Base-by-base conservation (phyloP, 2,113 vertebrate genomes). In the Agapornis roseicollis region DNA sequence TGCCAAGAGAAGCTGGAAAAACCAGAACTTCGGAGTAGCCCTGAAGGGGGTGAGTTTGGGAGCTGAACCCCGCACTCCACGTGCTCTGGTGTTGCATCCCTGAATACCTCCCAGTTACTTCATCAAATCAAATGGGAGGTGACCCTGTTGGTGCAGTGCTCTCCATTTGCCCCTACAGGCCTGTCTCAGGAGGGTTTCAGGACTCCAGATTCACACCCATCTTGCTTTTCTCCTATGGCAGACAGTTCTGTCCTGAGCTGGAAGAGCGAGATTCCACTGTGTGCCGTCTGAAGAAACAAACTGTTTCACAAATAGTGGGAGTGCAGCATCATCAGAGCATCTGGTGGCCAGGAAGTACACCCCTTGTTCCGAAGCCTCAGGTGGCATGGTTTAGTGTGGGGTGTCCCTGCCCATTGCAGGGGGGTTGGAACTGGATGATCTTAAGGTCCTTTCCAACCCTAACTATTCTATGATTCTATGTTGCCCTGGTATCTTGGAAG, bases 1-100 rank as follows among this genome's bases (percentile, higher is more conserved):
- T 92, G 94, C 94, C 93, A 89, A 89, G 65, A 85, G 87, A 79
- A 88, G 35, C 92, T 49, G 65, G 65, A 74, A 92, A 86, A 88
- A 89, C 4, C 83, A 85, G 88, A 92, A 86, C 44, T 61, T 92
- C 64, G 83, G 73, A 49, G 5, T 28, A 68, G 33, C 24, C 35
- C 55, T 15, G 35, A 81, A 84, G 44, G n/a, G 49, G 3, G 2
- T 18, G 55, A 74, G 27, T 78, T 80, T 71, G 39, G 24, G 31
- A 80, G 61, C 23, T 23, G 42, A 93, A 56, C 46, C 50, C 33
- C 7, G 83, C 1, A 2, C 55, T 74, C 60, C 27, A 6, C 2
- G 2, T 37, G 68, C 58, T 66, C 55, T 41, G 33, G n/a, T 17
- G 7, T 8, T 66, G 18, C 11, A 25, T 68, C 29, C 64, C 5